Evolutionary conservation across 2,113 vertebrate genomes (phyloP).

Genomic region (Plotosus lineatus): DNA sequence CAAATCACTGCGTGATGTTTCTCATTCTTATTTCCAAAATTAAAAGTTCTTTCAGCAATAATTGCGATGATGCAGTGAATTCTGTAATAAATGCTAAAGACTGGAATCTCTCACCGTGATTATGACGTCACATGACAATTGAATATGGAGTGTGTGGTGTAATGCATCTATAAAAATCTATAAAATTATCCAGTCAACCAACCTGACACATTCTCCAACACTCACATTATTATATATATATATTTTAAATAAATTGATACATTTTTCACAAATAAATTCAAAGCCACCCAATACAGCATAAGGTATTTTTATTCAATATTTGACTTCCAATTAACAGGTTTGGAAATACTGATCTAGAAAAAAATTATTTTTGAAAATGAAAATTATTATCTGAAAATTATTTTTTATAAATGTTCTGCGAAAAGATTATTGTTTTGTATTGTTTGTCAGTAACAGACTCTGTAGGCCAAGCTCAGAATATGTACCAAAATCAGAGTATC

Average conservation of each 20-base stretch:
- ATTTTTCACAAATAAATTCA: not conserved
- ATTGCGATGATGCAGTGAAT: not conserved
- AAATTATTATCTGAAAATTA: too few relatives aligned
- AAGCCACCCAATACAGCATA: not conserved
- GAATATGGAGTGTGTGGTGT: not conserved
- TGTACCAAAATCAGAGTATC: constrained; percentile 39
- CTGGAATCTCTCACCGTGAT: too few relatives aligned
- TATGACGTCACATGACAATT: too few relatives aligned
- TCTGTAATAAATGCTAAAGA: not conserved
- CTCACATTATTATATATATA: not conserved
- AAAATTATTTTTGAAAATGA: too few relatives aligned
- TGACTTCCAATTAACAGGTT: not conserved
- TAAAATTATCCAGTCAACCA: not conserved
- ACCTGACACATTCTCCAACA: not conserved
- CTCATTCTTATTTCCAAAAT: too few relatives aligned
- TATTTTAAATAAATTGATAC: not conserved
- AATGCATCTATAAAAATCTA: not conserved
- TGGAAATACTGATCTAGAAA: not conserved
- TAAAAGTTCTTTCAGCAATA: too few relatives aligned
- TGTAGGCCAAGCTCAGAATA: constrained; percentile 42
- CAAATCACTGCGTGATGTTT: too few relatives aligned
- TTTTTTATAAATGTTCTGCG: constrained; percentile 12
- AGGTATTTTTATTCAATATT: not conserved
- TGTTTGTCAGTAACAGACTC: constrained; percentile 39
- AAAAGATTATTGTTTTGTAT: constrained; percentile 7